Evolutionary conservation across 2,797 vertebrate genomes (phyloP), one percentile per base, ranked within the genome.

Genomic region (Loris lydekkerianus): DNA sequence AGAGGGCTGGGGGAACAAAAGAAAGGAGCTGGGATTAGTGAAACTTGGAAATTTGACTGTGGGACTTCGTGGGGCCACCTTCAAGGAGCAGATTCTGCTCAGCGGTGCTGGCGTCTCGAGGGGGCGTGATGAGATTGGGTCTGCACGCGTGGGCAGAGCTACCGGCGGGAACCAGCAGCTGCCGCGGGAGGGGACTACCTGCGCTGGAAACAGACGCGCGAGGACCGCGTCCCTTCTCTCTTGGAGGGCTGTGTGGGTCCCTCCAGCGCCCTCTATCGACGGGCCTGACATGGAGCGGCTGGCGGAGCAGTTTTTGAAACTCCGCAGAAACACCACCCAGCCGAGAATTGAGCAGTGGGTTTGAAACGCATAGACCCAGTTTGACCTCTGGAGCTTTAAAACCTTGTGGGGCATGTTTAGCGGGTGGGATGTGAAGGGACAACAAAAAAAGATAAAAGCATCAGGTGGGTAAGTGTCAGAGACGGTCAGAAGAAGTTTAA

Each of bases 241-340:
- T 40, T 37, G 27, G 37, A 58, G 15, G 89, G 53, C 46, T 11
- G 15, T 21, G 7, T 29, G 25, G 17, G 3, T 53, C 56, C 58
- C 56, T 84, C 80, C 29, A n/a, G n/a, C 5, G 46, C 60, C 67
- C n/a, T 60, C 73, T 92, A 11, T n/a, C 31, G 85, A 65, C 70
- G 23, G 27, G 23, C 5, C 0, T 37, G 34, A 72, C 23, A 1
- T 9, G 31, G 40, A 15, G 17, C 77, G 3, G 7, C 43, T 21
- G 23, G 83, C 83, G 34, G 77, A 65, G 53, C 14, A 67, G 75
- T 8, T 10, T n/a, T 60, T 43, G 73, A 91, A 65, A n/a, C 2
- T 8, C 2, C 2, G 8, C 18, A 40, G 9, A 15, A 49, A 60
- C n/a, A 1, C 23, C 37, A 2, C 0, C 1, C 10, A 10, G 1